A percentile compares a stretch with the other conserved stretches of the same genome.
Evolutionary conservation across 2,113 vertebrate species (phyloP).

Genomic region (Talpa occidentalis): DNA sequence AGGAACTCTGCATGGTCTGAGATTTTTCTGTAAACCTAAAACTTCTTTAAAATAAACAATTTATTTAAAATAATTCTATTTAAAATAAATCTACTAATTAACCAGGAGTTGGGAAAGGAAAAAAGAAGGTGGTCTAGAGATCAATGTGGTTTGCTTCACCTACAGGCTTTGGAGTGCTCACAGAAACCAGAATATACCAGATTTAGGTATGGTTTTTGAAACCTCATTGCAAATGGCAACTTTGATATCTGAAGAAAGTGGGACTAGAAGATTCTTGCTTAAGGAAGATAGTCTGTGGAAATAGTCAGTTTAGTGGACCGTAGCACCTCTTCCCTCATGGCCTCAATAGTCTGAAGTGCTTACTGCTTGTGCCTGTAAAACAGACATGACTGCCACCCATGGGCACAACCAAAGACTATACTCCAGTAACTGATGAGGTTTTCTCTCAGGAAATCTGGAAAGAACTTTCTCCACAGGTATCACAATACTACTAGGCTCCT

Average conservation of each 20-base stretch:
- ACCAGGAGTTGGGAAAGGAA: not conserved
- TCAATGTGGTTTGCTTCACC: not conserved
- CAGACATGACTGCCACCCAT: not conserved
- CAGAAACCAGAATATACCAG: not conserved
- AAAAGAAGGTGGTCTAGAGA: not conserved
- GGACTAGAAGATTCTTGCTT: not conserved
- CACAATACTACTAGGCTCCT: not conserved
- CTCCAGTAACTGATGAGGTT: rapidly evolving
- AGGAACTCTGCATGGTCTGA: not conserved
- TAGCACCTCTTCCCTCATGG: not conserved
- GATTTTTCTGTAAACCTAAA: not conserved
- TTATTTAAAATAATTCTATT: too few relatives aligned
- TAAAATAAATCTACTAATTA: not conserved
- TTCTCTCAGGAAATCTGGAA: not conserved
- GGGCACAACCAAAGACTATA: too few relatives aligned
- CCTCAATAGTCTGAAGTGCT: not conserved
- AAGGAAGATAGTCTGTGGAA: not conserved
- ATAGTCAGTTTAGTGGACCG: not conserved
- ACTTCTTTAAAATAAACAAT: not conserved
- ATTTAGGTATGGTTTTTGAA: not conserved
- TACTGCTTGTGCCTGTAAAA: not conserved
- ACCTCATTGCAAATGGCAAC: not conserved
- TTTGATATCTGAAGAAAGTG: not conserved
- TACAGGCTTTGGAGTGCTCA: not conserved
- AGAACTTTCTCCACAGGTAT: not conserved